These are phyloP conservation scores for Zygogramma bicolorata DNA, from an alignment of 2,888 invertebrate genomes.

Conservation along the genomic window DNA sequence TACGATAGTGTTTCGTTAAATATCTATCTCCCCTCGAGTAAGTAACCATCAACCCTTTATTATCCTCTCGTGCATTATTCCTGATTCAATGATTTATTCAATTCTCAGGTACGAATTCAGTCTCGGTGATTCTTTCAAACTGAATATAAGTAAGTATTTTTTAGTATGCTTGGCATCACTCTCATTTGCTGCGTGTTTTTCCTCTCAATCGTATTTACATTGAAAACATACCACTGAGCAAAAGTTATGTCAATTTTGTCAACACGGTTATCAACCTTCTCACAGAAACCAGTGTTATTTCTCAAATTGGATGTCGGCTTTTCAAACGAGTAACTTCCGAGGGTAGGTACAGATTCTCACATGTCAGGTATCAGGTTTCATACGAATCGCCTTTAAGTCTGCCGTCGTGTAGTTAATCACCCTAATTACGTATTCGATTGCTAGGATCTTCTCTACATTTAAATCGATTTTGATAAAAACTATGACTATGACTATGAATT, in stretches of 20 bases:
- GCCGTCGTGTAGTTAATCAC: conserved; percentile 57
- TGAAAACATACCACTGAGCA: neutral
- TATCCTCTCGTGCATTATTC: too few relatives aligned
- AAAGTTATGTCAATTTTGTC: too few relatives aligned
- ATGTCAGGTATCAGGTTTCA: conserved; percentile 26
- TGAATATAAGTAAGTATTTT: too few relatives aligned
- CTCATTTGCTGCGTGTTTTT: neutral
- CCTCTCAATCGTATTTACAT: neutral
- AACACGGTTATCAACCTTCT: too few relatives aligned
- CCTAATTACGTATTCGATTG: conserved; percentile 55
- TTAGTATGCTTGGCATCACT: neutral
- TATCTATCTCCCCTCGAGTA: too few relatives aligned
- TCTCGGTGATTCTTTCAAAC: neutral
- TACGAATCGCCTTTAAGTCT: conserved; percentile 47
- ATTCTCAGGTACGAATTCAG: too few relatives aligned
- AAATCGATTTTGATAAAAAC: too few relatives aligned
- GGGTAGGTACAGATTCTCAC: conserved; percentile 34
- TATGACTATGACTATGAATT: too few relatives aligned
- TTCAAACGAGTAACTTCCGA: conserved; percentile 48
- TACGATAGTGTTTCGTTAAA: too few relatives aligned
- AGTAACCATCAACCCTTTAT: too few relatives aligned
- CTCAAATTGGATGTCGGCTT: conserved; percentile 33
- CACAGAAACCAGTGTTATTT: conserved; percentile 34
- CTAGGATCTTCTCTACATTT: too few relatives aligned
- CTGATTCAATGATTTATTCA: too few relatives aligned